Evolutionary conservation across 2,888 invertebrate genomes (phyloP), one percentile per base, ranked within the genome.

Genomic region (Cerastis leucographa): DNA sequence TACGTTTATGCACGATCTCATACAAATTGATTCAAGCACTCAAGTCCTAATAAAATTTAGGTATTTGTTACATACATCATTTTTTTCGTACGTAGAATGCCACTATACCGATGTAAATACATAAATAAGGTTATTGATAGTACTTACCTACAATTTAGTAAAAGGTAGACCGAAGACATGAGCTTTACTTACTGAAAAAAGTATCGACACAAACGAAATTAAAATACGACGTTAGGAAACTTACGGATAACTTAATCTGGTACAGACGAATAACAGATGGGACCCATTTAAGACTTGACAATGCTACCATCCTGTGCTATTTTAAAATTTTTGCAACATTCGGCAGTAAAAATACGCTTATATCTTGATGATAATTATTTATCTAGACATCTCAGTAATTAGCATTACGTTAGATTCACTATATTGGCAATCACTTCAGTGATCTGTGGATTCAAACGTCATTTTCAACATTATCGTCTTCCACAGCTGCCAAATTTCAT

Each of bases 11-110:
- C 69, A 85, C 76, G 76, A 72, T 81, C 68, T 49, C 46, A 35
- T 73, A 80, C 54, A 80, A 73, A 80, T 78, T 80, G 80, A 74
- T 74, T 42, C 74, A 29, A 71, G 73, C 78, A 68, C 74, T 83
- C 74, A 69, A 49, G 42, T 49, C 49, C 44, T 71, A 44, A 68
- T 68, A 65, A 65, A 69, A 73, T n/a, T 25, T 59, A 62, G 40
- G 14, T 67, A 59, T 71, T 61, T 64, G 64, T 81, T 51, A 85
- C 72, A 54, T 67, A 44, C 0, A 42, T 17, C 17, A 65, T 76
- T 46, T 66, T 62, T 2, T 54, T 25, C 51, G n/a, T 25, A 44
- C 12, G 35, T 40, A 25, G 56, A 19, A 25, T 59, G 65, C 35
- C 40, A 66, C 51, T 29, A 19, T 8, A 17, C 1, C 3, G 8